phyloP scores from a whole-genome alignment of 1,140 invertebrate species.

The Euwallacea fornicatus region DNA sequence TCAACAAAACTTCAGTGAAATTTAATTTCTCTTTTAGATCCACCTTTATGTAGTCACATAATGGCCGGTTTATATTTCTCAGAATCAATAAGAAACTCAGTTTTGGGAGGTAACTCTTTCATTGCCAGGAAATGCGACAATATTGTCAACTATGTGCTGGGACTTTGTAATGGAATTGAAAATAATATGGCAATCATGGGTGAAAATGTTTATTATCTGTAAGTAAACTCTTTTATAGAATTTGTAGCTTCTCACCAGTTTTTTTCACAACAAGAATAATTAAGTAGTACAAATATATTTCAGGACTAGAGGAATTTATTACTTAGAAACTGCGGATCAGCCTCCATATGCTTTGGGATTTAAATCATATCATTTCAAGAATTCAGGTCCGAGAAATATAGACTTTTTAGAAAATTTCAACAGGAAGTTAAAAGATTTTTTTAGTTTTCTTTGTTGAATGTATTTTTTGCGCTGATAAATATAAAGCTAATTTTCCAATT shows the following conservation, averaged over 20 bases:
- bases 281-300: neutral
- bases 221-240: conserved; percentile 21
- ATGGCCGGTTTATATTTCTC: conserved; percentile 59
- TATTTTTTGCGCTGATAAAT: neutral
- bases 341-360: conserved; percentile 42
- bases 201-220: conserved; percentile 46
- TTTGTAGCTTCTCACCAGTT: conserved; percentile 2
- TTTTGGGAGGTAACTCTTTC: conserved; percentile 39
- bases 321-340: conserved; percentile 41
- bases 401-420: conserved; percentile 1
- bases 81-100: conserved; percentile 57
- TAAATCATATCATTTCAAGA: conserved; percentile 16
- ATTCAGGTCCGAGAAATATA: neutral
- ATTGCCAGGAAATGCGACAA: conserved; percentile 46
- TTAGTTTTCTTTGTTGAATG: conserved; percentile 9
- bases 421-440: conserved; percentile 14
- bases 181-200: conserved; percentile 45
- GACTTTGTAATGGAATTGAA: conserved; percentile 38
- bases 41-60: conserved; percentile 57
- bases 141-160: conserved; percentile 41
- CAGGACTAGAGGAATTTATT: conserved; percentile 46
- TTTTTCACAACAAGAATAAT: conserved; percentile 7
- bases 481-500: neutral
- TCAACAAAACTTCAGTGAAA: neutral
- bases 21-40: conserved; percentile 43